phyloP scores from a whole-genome alignment of 2,797 vertebrate genomes.

The Enoplosus armatus region DNA sequence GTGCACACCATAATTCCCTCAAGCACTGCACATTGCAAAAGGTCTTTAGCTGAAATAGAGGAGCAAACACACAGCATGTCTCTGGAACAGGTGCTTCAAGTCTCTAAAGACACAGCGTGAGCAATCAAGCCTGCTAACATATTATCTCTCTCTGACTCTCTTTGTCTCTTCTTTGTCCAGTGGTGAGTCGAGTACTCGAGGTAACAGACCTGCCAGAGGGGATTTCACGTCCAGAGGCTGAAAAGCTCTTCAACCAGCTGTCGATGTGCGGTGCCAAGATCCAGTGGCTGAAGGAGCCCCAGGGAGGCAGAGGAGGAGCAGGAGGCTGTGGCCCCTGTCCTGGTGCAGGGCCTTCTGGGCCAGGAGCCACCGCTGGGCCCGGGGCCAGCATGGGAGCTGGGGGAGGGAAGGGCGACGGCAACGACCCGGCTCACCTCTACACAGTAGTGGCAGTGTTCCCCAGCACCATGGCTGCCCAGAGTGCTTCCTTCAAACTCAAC shows the following conservation, averaged over 20 bases:
- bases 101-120: neutral
- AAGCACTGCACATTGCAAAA: neutral
- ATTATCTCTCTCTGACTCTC: neutral
- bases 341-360: constrained; percentile 42
- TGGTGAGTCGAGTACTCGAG: constrained; percentile 95
- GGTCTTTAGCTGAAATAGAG: constrained; percentile 6
- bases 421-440: constrained; percentile 96
- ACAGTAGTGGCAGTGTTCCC: constrained; percentile 99
- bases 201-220: constrained; percentile 98
- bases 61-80: neutral
- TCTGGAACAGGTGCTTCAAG: neutral
- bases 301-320: constrained; percentile 87
- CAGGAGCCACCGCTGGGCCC: constrained; percentile 67
- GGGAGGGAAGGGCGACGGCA: constrained; percentile 85
- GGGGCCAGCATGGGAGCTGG: constrained; percentile 74
- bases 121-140: neutral
- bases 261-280: constrained; percentile 98
- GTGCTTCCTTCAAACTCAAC: constrained; percentile 98
- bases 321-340: constrained; percentile 69
- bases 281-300: constrained; percentile 98
- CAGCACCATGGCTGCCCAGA: constrained; percentile 96
- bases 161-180: constrained; percentile 73
- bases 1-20: neutral
- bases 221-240: constrained; percentile 95
- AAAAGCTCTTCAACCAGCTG: constrained; percentile 98